These are phyloP conservation scores for Pristionchus entomophagus DNA, from an alignment of 2,888 invertebrate genomes.

Conservation along the genomic window DNA sequence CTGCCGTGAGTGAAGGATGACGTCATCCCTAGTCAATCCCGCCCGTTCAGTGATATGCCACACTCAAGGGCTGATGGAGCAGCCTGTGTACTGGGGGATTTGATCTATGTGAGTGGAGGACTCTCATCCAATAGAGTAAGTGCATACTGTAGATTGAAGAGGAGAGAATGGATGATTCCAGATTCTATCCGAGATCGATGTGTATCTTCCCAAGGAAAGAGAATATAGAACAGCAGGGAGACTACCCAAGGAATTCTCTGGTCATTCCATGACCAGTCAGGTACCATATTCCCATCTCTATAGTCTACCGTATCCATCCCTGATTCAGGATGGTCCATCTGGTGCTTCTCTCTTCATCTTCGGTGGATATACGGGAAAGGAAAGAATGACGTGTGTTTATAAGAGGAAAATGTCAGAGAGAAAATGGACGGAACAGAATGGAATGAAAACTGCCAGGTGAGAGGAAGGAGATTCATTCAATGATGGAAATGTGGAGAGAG, in stretches of 20 bases:
- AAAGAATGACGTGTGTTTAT: background rate
- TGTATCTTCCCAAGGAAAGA: conserved; percentile 19
- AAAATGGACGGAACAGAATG: background rate
- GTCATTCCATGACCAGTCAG: conserved; percentile 13
- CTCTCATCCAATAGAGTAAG: conserved; percentile 20
- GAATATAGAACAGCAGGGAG: conserved; percentile 38
- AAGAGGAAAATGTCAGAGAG: background rate
- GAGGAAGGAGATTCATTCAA: background rate
- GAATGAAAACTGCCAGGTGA: conserved; percentile 34
- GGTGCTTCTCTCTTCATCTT: background rate
- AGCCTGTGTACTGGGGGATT: conserved; percentile 15
- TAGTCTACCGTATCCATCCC: background rate
- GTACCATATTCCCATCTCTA: conserved; percentile 4
- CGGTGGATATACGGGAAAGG: conserved; percentile 39
- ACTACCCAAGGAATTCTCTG: conserved; percentile 2
- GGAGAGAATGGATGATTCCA: background rate
- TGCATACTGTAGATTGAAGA: background rate
- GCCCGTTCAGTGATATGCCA: conserved; percentile 18
- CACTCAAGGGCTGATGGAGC: conserved; percentile 12
- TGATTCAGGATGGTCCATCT: background rate
- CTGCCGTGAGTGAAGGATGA: conserved; percentile 8
- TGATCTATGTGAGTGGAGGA: conserved; percentile 45
- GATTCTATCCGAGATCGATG: conserved; percentile 14
- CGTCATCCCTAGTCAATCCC: background rate
- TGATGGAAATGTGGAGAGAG: background rate